These are phyloP conservation scores for Chamaea fasciata DNA, from an alignment of 2,113 vertebrate species.

Conservation along the genomic window DNA sequence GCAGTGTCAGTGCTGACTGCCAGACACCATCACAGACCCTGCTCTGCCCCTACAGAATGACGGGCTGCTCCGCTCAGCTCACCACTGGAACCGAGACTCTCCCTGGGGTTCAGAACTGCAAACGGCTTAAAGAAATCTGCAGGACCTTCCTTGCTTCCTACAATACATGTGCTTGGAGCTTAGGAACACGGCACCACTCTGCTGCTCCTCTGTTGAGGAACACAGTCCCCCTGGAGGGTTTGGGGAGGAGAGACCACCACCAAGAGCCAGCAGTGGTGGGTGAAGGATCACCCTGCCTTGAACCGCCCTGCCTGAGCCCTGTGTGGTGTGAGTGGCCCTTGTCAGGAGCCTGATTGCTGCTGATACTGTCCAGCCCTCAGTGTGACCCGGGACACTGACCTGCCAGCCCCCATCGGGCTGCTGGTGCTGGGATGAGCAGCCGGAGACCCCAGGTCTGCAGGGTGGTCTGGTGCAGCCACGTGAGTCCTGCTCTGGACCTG, in stretches of 20 bases:
- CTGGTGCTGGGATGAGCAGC: neutral
- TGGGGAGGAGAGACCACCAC: neutral
- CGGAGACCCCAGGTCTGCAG: neutral
- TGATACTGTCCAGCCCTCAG: neutral
- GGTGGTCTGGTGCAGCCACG: fast-evolving
- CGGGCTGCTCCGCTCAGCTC: neutral
- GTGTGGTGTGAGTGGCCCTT: neutral
- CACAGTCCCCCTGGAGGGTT: neutral
- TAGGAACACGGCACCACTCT: neutral
- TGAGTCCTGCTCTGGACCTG: neutral
- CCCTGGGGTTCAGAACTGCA: neutral
- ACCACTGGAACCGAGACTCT: neutral
- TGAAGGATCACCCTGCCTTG: neutral
- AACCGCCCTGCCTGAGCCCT: neutral
- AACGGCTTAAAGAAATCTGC: neutral
- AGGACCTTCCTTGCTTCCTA: neutral
- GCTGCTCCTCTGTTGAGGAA: neutral
- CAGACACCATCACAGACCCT: neutral
- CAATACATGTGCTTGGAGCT: neutral
- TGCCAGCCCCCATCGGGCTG: neutral
- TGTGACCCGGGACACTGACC: neutral
- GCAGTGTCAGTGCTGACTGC: neutral
- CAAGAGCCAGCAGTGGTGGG: fast-evolving
- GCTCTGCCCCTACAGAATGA: neutral
- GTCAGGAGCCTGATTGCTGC: neutral